phyloP scores from a whole-genome alignment of 2,113 vertebrate genomes.

The Indicator indicator region DNA sequence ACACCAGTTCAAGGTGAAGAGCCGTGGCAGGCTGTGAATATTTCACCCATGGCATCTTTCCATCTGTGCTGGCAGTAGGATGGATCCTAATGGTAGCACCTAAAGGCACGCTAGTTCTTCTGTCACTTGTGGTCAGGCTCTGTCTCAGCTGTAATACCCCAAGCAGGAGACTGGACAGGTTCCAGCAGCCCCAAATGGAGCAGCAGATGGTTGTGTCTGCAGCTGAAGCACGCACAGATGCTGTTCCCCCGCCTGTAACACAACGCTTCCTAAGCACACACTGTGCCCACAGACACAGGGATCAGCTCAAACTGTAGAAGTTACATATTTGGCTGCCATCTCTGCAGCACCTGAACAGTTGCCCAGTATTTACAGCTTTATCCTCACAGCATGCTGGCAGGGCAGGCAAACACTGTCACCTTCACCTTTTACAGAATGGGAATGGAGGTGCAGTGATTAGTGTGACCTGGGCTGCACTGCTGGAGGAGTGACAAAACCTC shows the following conservation, averaged over 20 bases:
- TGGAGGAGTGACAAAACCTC: background rate
- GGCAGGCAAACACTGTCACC: background rate
- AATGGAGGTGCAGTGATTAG: background rate
- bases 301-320: background rate
- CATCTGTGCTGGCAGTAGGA: background rate
- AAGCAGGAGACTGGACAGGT: background rate
- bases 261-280: constrained; percentile 10
- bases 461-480: background rate
- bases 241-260: constrained; percentile 7
- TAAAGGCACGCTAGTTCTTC: background rate
- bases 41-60: background rate
- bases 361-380: background rate
- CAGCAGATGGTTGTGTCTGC: constrained; percentile 55
- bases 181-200: constrained; percentile 56
- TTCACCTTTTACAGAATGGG: background rate
- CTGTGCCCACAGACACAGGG: constrained; percentile 39
- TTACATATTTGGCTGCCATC: background rate
- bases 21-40: background rate
- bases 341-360: background rate
- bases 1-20: background rate
- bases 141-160: constrained; percentile 10
- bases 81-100: background rate
- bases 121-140: background rate
- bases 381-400: background rate
- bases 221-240: constrained; percentile 56